These are phyloP conservation scores for Acrocephalus arundinaceus DNA, from an alignment of 2,113 vertebrate genomes.

Conservation along the genomic window DNA sequence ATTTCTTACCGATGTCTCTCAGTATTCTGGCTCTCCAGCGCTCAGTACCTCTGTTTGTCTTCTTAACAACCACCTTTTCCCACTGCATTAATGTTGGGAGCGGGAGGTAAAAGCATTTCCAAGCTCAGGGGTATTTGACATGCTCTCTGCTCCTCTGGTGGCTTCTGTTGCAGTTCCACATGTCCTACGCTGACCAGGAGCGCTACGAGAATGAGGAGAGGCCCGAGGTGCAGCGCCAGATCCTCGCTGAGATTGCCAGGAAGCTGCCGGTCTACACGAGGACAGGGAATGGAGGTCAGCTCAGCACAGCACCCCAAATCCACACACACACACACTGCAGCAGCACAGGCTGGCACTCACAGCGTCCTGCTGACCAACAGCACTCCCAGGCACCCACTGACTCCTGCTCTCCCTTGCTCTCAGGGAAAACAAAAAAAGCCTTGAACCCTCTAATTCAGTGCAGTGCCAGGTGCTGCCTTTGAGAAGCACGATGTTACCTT, in stretches of 20 bases:
- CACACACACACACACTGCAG: fast-evolving
- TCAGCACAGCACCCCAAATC: not conserved
- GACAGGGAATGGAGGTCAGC: conserved; percentile 88
- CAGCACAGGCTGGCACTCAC: no score
- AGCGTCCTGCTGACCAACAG: fast-evolving
- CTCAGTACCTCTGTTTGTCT: not conserved
- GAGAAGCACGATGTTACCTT: not conserved
- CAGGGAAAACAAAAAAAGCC: not conserved
- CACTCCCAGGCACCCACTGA: fast-evolving
- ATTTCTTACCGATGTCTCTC: not conserved
- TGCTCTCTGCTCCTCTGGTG: not conserved
- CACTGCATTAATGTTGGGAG: not conserved
- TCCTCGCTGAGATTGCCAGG: conserved; percentile 88
- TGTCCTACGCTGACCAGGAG: conserved; percentile 92
- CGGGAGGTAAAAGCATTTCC: fast-evolving
- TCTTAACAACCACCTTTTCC: not conserved
- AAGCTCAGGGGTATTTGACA: fast-evolving
- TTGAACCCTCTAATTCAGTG: not conserved
- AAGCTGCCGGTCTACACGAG: conserved; percentile 90
- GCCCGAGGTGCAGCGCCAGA: conserved; percentile 92
- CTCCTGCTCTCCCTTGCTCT: not conserved
- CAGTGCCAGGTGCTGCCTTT: not conserved
- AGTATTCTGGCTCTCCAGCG: not conserved
- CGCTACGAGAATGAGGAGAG: conserved; percentile 91
- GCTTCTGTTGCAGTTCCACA: conserved; percentile 83